A percentile compares a stretch with the other conserved stretches of the same genome.
Evolutionary conservation across 2,113 vertebrate species (phyloP).

Genomic region (Aptenodytes forsteri): DNA sequence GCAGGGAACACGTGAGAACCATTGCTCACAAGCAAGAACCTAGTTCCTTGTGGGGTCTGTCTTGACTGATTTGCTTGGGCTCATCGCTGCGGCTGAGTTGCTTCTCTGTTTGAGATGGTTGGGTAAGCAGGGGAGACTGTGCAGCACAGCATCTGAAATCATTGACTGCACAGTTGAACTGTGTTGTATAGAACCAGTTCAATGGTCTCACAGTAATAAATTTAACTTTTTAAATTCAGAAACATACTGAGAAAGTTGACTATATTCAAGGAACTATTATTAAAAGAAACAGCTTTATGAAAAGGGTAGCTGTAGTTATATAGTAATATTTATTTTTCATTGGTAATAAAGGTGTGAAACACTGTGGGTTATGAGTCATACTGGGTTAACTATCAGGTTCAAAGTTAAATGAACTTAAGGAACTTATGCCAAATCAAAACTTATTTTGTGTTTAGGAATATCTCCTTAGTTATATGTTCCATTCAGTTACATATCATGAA

Average conservation of each 20-base stretch:
- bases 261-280: background rate
- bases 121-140: background rate
- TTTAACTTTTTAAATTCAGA: background rate
- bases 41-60: background rate
- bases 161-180: background rate
- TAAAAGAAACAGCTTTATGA: background rate
- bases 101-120: background rate
- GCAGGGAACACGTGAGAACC: background rate
- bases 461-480: background rate
- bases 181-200: background rate
- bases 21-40: background rate
- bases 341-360: background rate
- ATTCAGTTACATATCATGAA: background rate
- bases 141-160: background rate
- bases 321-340: background rate
- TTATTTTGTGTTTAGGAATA: background rate
- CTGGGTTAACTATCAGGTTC: background rate
- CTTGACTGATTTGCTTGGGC: background rate
- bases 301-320: background rate
- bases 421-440: background rate
- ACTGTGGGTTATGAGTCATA: background rate
- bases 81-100: background rate
- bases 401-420: background rate
- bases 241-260: background rate
- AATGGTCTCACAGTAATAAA: background rate